phyloP scores from a whole-genome alignment of 2,797 vertebrate genomes.

The Sebastes trivittatus region DNA sequence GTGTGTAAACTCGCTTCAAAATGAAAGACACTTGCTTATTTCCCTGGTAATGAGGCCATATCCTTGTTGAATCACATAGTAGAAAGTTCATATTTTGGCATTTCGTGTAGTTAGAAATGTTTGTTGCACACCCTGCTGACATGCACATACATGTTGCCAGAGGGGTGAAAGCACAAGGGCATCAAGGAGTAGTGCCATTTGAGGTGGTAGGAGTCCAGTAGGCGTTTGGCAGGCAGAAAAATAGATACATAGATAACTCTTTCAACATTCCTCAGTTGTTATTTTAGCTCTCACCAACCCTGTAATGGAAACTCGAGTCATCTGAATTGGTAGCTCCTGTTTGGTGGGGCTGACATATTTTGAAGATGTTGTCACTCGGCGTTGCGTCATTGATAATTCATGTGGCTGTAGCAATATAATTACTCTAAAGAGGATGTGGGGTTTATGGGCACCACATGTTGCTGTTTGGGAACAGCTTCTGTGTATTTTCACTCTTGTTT shows the following conservation, averaged over 20 bases:
- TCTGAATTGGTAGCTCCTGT: constrained; percentile 45
- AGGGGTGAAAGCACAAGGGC: neutral
- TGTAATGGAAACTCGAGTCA: constrained; percentile 36
- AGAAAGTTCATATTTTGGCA: neutral
- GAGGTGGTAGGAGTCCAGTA: neutral
- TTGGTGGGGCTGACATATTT: constrained; percentile 65
- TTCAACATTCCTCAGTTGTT: neutral
- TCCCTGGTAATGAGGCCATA: constrained; percentile 20
- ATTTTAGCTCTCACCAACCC: neutral
- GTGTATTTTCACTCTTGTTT: constrained; percentile 51
- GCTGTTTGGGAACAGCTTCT: constrained; percentile 68
- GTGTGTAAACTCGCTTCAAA: constrained; percentile 33
- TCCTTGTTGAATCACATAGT: neutral
- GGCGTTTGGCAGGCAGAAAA: neutral
- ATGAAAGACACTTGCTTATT: constrained; percentile 24
- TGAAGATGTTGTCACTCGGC: constrained; percentile 62
- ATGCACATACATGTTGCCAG: neutral
- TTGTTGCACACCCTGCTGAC: neutral
- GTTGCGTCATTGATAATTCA: constrained; percentile 72
- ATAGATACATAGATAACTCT: neutral
- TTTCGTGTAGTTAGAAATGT: neutral
- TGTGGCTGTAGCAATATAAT: constrained; percentile 73
- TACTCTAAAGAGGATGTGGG: constrained; percentile 66
- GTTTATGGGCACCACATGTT: constrained; percentile 76
- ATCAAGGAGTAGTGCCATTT: neutral